These are phyloP conservation scores for Polydrusus pterygomalis DNA, from an alignment of 2,888 invertebrate genomes.

Conservation along the genomic window DNA sequence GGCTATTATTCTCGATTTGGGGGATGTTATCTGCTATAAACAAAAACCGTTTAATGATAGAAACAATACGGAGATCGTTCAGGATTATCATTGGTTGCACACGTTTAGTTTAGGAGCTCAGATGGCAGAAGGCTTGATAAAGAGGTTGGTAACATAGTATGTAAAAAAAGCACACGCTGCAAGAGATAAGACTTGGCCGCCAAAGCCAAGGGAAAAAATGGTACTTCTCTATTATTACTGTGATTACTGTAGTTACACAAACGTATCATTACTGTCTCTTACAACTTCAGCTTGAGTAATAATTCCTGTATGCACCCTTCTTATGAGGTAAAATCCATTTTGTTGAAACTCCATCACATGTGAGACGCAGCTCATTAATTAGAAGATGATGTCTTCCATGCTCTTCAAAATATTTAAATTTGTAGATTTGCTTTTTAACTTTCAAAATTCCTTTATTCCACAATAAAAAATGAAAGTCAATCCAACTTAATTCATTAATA, in stretches of 20 bases:
- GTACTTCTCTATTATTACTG: too few relatives aligned
- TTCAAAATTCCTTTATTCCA: constrained; percentile 62
- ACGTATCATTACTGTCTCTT: constrained; percentile 64
- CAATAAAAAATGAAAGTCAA: too few relatives aligned
- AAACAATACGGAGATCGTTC: constrained; percentile 65
- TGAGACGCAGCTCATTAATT: constrained; percentile 71
- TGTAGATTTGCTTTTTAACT: constrained; percentile 71
- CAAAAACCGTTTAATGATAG: constrained; percentile 73
- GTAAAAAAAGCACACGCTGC: too few relatives aligned
- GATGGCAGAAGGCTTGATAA: constrained; percentile 75
- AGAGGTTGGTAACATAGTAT: constrained; percentile 63
- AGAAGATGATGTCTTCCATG: constrained; percentile 68
- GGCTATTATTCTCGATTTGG: constrained; percentile 74
- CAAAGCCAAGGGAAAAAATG: too few relatives aligned
- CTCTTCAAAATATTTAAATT: constrained; percentile 73
- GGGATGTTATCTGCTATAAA: constrained; percentile 74
- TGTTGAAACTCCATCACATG: constrained; percentile 71
- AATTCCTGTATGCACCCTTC: constrained; percentile 71
- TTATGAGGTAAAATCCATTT: constrained; percentile 63
- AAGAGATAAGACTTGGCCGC: too few relatives aligned
- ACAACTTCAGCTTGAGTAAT: constrained; percentile 72
- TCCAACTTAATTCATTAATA: too few relatives aligned
- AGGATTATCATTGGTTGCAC: constrained; percentile 77
- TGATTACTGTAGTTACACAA: constrained; percentile 69
- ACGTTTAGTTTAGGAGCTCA: constrained; percentile 74